Conservation (phyloP, 92 coral and sea anemone genomes). For the Parazoanthus darwini region DNA sequence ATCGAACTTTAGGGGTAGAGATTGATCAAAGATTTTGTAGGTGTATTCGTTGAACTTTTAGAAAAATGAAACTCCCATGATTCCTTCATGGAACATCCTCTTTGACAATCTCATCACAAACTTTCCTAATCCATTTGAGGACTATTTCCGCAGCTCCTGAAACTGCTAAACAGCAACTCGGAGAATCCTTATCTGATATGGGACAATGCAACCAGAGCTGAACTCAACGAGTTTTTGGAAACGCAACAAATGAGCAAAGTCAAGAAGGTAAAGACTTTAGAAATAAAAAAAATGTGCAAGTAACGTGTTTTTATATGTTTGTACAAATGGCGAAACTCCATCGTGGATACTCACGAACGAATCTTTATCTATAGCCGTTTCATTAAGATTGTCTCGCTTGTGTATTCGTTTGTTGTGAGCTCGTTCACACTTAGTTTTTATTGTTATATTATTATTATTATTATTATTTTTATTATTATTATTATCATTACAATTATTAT, state of each 20-base stretch:
- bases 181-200: conserved; percentile 95
- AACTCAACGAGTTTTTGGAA: conserved; percentile 82
- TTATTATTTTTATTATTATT: too few relatives aligned
- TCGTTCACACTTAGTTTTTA: not conserved
- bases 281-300: too few relatives aligned
- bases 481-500: too few relatives aligned
- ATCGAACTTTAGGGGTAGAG: too few relatives aligned
- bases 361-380: too few relatives aligned
- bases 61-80: too few relatives aligned
- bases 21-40: too few relatives aligned
- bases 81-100: too few relatives aligned
- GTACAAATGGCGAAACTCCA: too few relatives aligned
- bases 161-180: conserved; percentile 89
- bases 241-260: conserved; percentile 71
- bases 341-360: too few relatives aligned
- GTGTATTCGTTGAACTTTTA: too few relatives aligned
- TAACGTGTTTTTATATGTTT: not conserved
- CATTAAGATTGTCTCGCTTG: not conserved
- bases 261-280: conserved; percentile 62
- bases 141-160: conserved; percentile 63
- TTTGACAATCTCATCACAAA: not conserved
- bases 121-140: not conserved
- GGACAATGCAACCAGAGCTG: conserved; percentile 97
- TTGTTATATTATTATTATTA: too few relatives aligned
- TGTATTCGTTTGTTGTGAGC: not conserved